Evolutionary conservation across 2,113 vertebrate genomes (phyloP).

Genomic region (Tapirus terrestris): DNA sequence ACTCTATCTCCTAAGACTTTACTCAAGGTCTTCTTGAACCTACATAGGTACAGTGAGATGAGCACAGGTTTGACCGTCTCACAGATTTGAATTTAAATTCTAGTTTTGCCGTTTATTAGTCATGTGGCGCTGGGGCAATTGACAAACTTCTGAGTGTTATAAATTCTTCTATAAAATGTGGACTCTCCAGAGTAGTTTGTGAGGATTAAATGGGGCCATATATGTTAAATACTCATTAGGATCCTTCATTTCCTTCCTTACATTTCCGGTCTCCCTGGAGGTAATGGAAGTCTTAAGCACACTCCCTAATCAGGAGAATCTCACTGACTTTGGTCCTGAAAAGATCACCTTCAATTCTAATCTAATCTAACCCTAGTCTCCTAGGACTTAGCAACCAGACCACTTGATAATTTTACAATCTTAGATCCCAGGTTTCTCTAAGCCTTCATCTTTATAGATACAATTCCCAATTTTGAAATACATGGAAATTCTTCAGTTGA

Average conservation of each 20-base stretch:
- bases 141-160: neutral
- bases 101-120: neutral
- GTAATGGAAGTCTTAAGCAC: neutral
- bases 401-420: slow-evolving; percentile 2
- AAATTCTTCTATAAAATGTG: neutral
- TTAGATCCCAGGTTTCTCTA: neutral
- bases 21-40: neutral
- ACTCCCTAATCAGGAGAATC: neutral
- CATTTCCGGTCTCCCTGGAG: neutral
- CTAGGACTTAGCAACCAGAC: neutral
- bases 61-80: neutral
- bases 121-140: neutral
- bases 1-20: neutral
- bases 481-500: slow-evolving; percentile 64
- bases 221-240: neutral
- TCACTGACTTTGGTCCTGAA: neutral
- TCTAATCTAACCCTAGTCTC: neutral
- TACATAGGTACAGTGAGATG: neutral
- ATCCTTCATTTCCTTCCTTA: neutral
- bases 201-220: neutral
- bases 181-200: neutral
- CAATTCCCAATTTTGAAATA: slow-evolving; percentile 57
- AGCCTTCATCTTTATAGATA: neutral
- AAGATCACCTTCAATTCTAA: neutral
- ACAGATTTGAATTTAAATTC: neutral